Base-by-base conservation (phyloP, 2,888 invertebrate species). In the Xestia c-nigrum region DNA sequence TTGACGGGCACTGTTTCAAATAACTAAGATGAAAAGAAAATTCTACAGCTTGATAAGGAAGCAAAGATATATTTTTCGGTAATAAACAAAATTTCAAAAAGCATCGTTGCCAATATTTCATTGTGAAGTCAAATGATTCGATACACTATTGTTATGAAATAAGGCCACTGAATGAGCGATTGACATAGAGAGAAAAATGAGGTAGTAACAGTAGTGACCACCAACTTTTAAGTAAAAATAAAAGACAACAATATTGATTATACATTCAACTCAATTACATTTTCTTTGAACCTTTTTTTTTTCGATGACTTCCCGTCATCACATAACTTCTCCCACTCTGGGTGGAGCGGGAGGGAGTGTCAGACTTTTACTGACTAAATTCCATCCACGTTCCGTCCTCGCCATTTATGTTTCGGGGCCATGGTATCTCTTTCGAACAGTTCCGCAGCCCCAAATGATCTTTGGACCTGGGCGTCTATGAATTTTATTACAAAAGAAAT, bases 81-180 rank as follows among this genome's bases (percentile, higher is more conserved):
- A 57, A 46, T 57, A 4, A 38, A 55, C 43, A 19, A 57, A 52
- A 73, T 59, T 67, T 59, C 31, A 1, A 67, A 72, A 59, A 46
- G 6, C 31, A 16, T 52, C 5, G 14, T 57, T 71, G 70, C 31
- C 71, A 61, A 69, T 81, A 68, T 47, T 52, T 69, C 5, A 64
- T 69, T 76, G 57, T 76, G 10, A 43, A 55, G 7, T 24, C 57
- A 52, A 71, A 64, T 68, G 63, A 16, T 71, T 5, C 24, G n/a
- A 43, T 59, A 55, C 31, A 14, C n/a, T 65, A 52, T 14, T 55
- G 10, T 19, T 47, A 68, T 19, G n/a, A 57, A 16, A 50, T 40
- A 16, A 9, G 40, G 52, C 43, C 16, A 9, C 19, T 0, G 76
- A 63, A 38, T 50, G 1, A 47, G 67, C 43, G 46, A 66, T 7